A percentile compares a stretch with the other conserved stretches of the same genome.
Evolutionary conservation across 2,797 vertebrate species (phyloP).

Genomic region (Eremophila alpestris): DNA sequence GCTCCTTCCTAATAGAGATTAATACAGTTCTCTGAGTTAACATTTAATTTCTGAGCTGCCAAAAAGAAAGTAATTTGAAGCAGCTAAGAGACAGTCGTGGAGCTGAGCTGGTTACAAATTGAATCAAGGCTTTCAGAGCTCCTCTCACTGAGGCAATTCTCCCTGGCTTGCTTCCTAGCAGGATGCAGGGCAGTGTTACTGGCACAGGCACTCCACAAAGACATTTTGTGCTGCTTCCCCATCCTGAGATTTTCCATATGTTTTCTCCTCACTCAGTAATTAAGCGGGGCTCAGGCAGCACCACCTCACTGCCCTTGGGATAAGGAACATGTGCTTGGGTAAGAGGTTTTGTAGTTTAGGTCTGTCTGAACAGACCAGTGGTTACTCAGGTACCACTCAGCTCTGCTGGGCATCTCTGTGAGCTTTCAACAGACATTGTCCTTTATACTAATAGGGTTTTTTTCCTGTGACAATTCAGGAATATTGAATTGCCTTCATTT

Average conservation of each 20-base stretch:
- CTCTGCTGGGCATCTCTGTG: background rate
- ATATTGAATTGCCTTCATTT: background rate
- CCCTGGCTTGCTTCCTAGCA: constrained; percentile 53
- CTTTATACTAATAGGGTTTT: background rate
- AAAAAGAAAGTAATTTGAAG: constrained; percentile 52
- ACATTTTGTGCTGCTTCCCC: constrained; percentile 3
- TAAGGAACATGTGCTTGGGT: background rate
- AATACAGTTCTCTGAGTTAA: constrained; percentile 53
- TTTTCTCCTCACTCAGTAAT: background rate
- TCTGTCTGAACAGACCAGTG: background rate
- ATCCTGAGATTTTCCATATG: constrained; percentile 36
- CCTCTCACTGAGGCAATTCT: background rate
- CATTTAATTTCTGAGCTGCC: constrained; percentile 52
- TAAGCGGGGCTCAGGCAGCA: background rate
- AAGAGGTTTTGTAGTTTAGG: background rate
- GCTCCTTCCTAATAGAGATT: constrained; percentile 57
- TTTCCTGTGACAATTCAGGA: background rate
- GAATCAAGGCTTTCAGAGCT: constrained; percentile 59
- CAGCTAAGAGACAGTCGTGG: constrained; percentile 25
- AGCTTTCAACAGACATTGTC: background rate
- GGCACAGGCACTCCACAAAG: background rate
- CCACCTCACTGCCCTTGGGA: background rate
- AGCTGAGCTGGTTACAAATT: constrained; percentile 57
- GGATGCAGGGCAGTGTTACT: constrained; percentile 29
- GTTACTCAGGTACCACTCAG: background rate